These are phyloP conservation scores for Sipha flava DNA, from an alignment of 1,140 invertebrate species.

Conservation along the genomic window DNA sequence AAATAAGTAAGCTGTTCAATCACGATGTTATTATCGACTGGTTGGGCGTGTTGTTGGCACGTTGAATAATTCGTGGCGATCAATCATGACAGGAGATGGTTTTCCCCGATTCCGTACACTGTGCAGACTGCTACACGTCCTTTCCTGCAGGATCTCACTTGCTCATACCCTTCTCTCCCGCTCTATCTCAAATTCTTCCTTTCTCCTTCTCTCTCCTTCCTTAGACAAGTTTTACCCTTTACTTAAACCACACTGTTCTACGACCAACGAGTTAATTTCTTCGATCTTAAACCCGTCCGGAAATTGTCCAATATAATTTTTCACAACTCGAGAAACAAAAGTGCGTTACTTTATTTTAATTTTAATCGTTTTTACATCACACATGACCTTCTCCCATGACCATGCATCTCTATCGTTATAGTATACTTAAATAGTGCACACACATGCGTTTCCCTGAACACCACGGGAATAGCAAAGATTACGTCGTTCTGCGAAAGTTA, in stretches of 20 bases:
- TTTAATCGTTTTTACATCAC: too few species aligned
- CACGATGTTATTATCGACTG: constrained; percentile 20
- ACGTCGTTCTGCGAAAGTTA: too few species aligned
- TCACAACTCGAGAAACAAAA: too few species aligned
- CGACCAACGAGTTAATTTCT: neutral
- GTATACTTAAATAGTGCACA: too few species aligned
- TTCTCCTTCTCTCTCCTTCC: neutral
- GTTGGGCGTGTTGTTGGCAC: constrained; percentile 15
- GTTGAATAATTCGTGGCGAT: constrained; percentile 16
- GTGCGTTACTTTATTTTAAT: too few species aligned
- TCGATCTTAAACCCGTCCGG: neutral
- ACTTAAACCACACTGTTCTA: too few species aligned
- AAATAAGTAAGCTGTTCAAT: constrained; percentile 24
- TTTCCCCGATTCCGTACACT: neutral
- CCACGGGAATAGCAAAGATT: too few species aligned
- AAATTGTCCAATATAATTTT: neutral
- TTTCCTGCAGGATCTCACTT: neutral
- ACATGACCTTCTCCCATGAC: too few species aligned
- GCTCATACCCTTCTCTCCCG: too few species aligned
- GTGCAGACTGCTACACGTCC: neutral
- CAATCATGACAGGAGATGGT: constrained; percentile 8
- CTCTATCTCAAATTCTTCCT: neutral
- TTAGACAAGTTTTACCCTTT: too few species aligned
- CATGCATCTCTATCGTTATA: too few species aligned
- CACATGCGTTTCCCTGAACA: too few species aligned